Evolutionary conservation across 2,797 vertebrate genomes (phyloP).

Genomic region (Scolopax bukidnonensis): DNA sequence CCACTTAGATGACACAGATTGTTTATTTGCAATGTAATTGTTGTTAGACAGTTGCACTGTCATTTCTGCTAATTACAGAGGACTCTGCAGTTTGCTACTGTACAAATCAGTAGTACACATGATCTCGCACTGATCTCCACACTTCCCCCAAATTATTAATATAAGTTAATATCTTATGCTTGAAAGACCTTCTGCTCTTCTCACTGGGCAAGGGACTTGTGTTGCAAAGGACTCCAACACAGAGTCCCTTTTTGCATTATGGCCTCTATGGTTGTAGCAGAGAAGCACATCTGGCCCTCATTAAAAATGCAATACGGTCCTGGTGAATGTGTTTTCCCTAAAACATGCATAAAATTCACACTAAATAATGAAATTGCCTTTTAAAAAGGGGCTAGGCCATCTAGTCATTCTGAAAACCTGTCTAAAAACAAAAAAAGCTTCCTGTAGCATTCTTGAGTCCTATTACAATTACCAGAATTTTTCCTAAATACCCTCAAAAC

Average conservation of each 20-base stretch:
- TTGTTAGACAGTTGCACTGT: not conserved
- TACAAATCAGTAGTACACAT: not conserved
- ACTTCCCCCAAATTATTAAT: not conserved
- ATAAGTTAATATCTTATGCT: not conserved
- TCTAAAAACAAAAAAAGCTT: not conserved
- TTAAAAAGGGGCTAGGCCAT: not conserved
- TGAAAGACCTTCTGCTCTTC: not conserved
- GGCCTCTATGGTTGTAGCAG: not conserved
- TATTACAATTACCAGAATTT: not conserved
- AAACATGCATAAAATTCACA: not conserved
- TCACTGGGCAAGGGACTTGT: not conserved
- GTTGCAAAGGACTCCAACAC: not conserved
- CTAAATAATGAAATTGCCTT: not conserved
- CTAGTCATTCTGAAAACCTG: not conserved
- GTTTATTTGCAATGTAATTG: conserved; percentile 30
- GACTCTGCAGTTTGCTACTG: not conserved
- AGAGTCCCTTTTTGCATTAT: not conserved
- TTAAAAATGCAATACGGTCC: not conserved
- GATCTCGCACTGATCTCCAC: not conserved
- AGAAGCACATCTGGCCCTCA: not conserved
- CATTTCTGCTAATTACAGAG: not conserved
- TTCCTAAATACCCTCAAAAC: not conserved
- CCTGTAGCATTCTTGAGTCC: not conserved
- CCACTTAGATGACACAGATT: not conserved
- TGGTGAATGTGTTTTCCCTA: not conserved